phyloP scores from a whole-genome alignment of 2,113 vertebrate genomes.

The Pyrgilauda ruficollis region DNA sequence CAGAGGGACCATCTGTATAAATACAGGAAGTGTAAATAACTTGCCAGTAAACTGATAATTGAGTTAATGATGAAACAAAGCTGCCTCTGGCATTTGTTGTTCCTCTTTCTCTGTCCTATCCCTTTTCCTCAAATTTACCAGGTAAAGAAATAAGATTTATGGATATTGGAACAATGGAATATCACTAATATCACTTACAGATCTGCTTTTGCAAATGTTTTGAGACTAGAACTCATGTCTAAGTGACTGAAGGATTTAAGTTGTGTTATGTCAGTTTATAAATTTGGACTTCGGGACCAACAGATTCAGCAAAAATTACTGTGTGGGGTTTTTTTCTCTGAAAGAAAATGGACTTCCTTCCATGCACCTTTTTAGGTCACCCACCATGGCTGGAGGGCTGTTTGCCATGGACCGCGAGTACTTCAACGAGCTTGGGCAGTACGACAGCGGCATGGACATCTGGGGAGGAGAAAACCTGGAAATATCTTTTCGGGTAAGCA shows the following conservation, averaged over 20 bases:
- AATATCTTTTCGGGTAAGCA: slow-evolving; percentile 92
- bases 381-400: slow-evolving; percentile 97
- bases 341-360: background rate
- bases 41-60: background rate
- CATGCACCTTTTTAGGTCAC: slow-evolving; percentile 78
- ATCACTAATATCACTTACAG: background rate
- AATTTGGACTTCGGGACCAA: background rate
- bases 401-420: slow-evolving; percentile 95
- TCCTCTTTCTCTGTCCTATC: background rate
- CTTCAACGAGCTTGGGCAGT: slow-evolving; percentile 90
- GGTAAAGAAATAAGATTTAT: background rate
- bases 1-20: background rate
- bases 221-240: background rate
- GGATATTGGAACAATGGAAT: background rate
- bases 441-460: slow-evolving; percentile 96
- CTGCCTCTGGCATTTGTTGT: background rate
- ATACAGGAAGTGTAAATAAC: background rate
- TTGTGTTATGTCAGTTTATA: background rate
- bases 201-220: background rate
- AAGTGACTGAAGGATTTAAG: background rate
- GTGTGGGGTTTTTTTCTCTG: rapidly evolving
- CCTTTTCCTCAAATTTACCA: background rate
- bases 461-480: slow-evolving; percentile 98
- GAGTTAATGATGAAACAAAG: background rate
- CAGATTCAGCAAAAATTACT: background rate